Evolutionary conservation across 2,113 vertebrate species (phyloP), one percentile per base, ranked within the genome.

Genomic region (Stomatorhinus ivindoensis): DNA sequence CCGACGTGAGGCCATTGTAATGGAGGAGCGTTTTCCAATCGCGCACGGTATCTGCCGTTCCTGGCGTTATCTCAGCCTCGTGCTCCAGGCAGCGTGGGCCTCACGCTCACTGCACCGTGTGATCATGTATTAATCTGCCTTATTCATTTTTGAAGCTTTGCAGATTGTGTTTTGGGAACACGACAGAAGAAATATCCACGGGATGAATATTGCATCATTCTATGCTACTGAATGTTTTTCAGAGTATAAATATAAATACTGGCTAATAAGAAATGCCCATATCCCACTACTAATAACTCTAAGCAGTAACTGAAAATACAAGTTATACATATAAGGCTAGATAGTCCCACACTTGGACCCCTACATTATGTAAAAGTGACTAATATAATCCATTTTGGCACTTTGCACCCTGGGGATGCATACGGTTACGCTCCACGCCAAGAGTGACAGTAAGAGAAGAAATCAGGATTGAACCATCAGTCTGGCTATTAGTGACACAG

Each of bases 71-170:
- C n/a, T 51, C 84, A 86, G 19, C 35, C 76, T 44, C 19, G 76
- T 44, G 76, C 44, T 47, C 7, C 42, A 24, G 48, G 85, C 47
- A 87, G 50, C 50, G 11, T 3, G 11, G 4, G 85, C 48, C 24
- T 31, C 47, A 8, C 27, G 17, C 85, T 53, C 48, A 27, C n/a
- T 87, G 15, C n/a, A 35, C 82, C 24, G n/a, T 87, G 85, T 42
- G 9, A 80, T 48, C 83, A 48, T 48, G 8, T 86, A n/a, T 31
- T 86, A 27, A 86, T 86, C 83, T 48, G 44, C 44, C 83, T 27
- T 47, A 47, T 86, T 86, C 73, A 80, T 80, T 39, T 80, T n/a
- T 50, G 83, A 47, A 27, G 44, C 83, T 86, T 86, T n/a, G 83
- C 83, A 86, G 44, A 50, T 86, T 31, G 47, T 48, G 50, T 86